Evolutionary conservation across 2,113 vertebrate genomes (phyloP), one percentile per base, ranked within the genome.

Genomic region (Bostrychus sinensis): DNA sequence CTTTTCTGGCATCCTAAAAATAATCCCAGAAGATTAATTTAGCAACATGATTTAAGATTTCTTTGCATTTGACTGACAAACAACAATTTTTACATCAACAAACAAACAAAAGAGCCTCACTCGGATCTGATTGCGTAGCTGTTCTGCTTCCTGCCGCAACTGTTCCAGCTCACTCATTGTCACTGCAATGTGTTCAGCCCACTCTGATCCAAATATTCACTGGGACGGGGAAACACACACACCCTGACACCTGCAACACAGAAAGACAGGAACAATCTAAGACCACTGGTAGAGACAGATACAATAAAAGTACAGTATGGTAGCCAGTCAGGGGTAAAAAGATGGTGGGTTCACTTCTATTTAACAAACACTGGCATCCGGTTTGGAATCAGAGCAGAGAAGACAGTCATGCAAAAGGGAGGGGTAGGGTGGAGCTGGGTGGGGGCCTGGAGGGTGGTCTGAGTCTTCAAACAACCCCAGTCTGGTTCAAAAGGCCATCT

Each of bases 131-230:
- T 92, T 97, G 85, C 95, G 92, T 73, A 98, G 95, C 63, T 98
- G 96, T 71, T 98, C 96, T 0, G 96, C 96, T 88, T 99, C 97
- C 91, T 98, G 96, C 72, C 96, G 93, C 88, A 99, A 89, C 91
- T 99, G 96, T 81, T 99, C 97, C 90, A 99, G 92, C 88, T 99
- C 97, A 73, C 96, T 98, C 97, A 99, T 99, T 75, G 88, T 95
- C 84, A 68, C 59, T 53, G 80, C 70, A 73, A 77, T 84, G 68
- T 74, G 74, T 62, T 90, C 84, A 75, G 69, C 64, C 82, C 79
- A 19, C 75, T 81, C 72, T 30, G 12, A 69, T 82, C 72, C 74
- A 72, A 86, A 84, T 53, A 64, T 64, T 41, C 61, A 71, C 72
- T 63, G 65, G 37, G 30, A 62, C 53, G 56, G 66, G 63, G 69